phyloP scores from a whole-genome alignment of 37 sponge, comb jelly and placozoan species.

The Bolinopsis microptera region DNA sequence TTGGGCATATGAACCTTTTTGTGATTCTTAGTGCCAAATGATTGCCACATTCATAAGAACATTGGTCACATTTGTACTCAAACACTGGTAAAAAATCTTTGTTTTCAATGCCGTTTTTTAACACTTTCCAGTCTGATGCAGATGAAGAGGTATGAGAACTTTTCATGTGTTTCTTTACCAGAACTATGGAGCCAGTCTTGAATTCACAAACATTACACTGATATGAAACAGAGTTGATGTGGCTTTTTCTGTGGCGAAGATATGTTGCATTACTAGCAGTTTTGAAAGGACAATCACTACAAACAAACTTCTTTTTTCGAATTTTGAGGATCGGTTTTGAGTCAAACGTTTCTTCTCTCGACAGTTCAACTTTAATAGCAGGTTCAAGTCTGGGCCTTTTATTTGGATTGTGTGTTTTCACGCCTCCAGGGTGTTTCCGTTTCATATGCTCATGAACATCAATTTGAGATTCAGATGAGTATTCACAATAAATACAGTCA shows the following conservation, averaged over 20 bases:
- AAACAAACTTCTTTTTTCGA: neutral
- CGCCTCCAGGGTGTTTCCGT: neutral
- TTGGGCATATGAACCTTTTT: neutral
- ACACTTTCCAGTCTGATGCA: neutral
- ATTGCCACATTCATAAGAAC: neutral
- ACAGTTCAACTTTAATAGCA: neutral
- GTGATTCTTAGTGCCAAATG: neutral
- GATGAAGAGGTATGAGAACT: neutral
- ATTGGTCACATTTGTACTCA: slow-evolving; percentile 9
- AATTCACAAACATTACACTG: neutral
- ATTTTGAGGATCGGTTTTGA: neutral
- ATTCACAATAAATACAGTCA: slow-evolving; percentile 12
- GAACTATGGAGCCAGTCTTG: neutral
- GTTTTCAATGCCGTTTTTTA: neutral
- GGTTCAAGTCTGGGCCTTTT: neutral
- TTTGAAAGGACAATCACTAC: neutral
- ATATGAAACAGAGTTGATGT: neutral
- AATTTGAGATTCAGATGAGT: slow-evolving; percentile 7
- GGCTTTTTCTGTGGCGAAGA: slow-evolving; percentile 13
- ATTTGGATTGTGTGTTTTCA: neutral
- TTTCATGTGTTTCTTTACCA: slow-evolving; percentile 12
- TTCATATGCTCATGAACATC: slow-evolving; percentile 43
- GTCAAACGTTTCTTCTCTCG: neutral
- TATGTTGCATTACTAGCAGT: neutral
- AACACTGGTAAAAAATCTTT: neutral